phyloP scores from a whole-genome alignment of 2,113 vertebrate species.

The Anseranas semipalmata region DNA sequence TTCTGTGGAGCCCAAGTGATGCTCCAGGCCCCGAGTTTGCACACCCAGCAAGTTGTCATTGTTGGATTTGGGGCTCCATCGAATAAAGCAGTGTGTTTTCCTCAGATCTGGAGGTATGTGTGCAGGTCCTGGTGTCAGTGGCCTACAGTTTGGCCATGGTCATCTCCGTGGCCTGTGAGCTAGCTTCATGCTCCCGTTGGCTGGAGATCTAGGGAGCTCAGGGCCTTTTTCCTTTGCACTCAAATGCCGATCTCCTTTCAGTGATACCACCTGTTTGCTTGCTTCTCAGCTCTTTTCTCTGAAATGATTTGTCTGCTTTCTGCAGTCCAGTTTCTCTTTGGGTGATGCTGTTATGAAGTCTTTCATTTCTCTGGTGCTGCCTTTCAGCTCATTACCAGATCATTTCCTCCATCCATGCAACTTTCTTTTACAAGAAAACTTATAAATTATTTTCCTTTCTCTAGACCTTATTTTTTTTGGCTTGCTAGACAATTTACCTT shows the following conservation, averaged over 20 bases:
- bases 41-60: not conserved
- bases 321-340: not conserved
- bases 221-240: not conserved
- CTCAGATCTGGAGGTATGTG: not conserved
- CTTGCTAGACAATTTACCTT: slow-evolving; percentile 13
- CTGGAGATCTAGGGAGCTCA: not conserved
- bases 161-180: not conserved
- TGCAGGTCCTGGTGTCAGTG: not conserved
- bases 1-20: not conserved
- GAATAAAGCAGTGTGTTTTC: not conserved
- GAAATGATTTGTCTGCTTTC: slow-evolving; percentile 24
- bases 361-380: not conserved
- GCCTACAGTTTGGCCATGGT: not conserved
- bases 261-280: not conserved
- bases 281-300: not conserved
- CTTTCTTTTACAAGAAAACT: slow-evolving; percentile 23
- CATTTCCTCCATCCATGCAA: not conserved
- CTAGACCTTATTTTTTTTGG: not conserved
- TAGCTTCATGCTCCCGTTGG: not conserved
- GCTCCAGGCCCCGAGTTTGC: not conserved
- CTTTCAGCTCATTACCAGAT: not conserved
- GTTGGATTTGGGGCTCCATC: not conserved
- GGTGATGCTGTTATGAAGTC: not conserved
- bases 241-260: not conserved
- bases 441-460: slow-evolving; percentile 31